Percentiles rank a stretch among this genome's conserved stretches.
Evolutionary conservation across 2,797 vertebrate species (phyloP).

Genomic region (Distichodus sexfasciatus): DNA sequence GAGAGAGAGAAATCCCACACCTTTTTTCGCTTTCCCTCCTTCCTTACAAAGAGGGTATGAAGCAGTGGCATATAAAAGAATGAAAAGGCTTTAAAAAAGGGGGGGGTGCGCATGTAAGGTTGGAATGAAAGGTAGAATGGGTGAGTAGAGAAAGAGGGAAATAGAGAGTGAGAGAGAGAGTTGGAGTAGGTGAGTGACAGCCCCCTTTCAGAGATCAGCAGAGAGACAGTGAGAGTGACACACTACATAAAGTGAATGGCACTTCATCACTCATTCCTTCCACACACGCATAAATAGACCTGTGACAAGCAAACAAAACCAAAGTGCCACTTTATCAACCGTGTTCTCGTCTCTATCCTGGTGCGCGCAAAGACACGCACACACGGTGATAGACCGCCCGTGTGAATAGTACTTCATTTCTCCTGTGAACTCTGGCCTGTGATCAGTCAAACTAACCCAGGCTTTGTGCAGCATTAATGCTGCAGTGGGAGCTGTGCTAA

Average conservation of each 20-base stretch:
- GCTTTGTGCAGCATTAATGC: slow-evolving; percentile 65
- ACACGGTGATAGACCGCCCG: slow-evolving; percentile 71
- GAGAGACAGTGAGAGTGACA: slow-evolving; percentile 29
- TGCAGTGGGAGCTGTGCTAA: slow-evolving; percentile 65
- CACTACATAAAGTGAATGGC: slow-evolving; percentile 41
- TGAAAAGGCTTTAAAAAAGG: slow-evolving; percentile 73
- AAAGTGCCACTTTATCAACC: slow-evolving; percentile 60
- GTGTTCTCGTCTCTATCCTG: slow-evolving; percentile 19
- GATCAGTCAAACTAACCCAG: slow-evolving; percentile 73
- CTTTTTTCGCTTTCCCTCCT: slow-evolving; percentile 56
- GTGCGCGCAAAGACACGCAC: slow-evolving; percentile 52
- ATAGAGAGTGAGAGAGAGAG: background rate
- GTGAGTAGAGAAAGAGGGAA: background rate
- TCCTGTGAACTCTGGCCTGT: slow-evolving; percentile 67
- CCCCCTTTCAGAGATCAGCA: slow-evolving; percentile 38
- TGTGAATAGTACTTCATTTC: slow-evolving; percentile 74
- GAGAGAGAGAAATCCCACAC: slow-evolving; percentile 61
- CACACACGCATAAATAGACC: slow-evolving; percentile 36
- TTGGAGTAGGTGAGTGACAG: slow-evolving; percentile 23
- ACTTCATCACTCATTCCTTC: slow-evolving; percentile 38
- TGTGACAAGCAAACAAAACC: slow-evolving; percentile 30
- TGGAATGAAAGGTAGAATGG: slow-evolving; percentile 66
- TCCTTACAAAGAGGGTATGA: slow-evolving; percentile 41
- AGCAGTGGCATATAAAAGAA: slow-evolving; percentile 62
- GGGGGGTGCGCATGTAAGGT: slow-evolving; percentile 72